Evolutionary conservation across 2,888 invertebrate species (phyloP).

Genomic region (Cerceris ruficornis): DNA sequence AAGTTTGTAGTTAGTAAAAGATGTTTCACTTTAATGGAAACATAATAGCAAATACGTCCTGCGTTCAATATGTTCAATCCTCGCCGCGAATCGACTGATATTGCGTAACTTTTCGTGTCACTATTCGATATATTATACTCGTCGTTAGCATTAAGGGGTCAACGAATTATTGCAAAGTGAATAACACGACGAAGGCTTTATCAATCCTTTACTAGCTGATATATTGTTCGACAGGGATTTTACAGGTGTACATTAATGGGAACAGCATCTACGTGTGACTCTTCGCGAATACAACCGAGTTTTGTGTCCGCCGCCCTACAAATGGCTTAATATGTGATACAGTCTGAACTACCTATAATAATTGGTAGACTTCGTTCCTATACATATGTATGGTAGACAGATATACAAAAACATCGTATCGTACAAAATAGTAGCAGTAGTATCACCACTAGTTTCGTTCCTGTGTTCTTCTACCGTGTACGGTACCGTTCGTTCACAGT

Average conservation of each 20-base stretch:
- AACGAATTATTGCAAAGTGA: too few species aligned
- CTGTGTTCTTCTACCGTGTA: conserved; percentile 47
- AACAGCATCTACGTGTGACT: conserved; percentile 72
- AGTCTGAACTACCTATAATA: conserved; percentile 51
- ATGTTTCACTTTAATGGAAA: too few species aligned
- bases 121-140: too few species aligned
- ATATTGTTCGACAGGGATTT: conserved; percentile 72
- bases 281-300: conserved; percentile 54
- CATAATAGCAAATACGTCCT: too few species aligned
- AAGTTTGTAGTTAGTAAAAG: too few species aligned
- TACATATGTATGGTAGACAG: conserved; percentile 70
- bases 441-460: conserved; percentile 60
- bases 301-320: conserved; percentile 54
- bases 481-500: conserved; percentile 35
- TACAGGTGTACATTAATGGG: conserved; percentile 75
- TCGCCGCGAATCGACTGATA: too few species aligned
- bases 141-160: too few species aligned
- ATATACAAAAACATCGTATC: conserved; percentile 77
- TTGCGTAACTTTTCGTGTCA: too few species aligned
- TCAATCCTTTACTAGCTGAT: conserved; percentile 69
- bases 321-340: conserved; percentile 59
- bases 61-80: too few species aligned
- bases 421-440: conserved; percentile 77
- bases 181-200: conserved; percentile 41
- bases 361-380: conserved; percentile 61